Percentiles rank a stretch among this genome's conserved stretches.
Conservation (phyloP, 1,140 invertebrate species). For the Tetranychus urticae region DNA sequence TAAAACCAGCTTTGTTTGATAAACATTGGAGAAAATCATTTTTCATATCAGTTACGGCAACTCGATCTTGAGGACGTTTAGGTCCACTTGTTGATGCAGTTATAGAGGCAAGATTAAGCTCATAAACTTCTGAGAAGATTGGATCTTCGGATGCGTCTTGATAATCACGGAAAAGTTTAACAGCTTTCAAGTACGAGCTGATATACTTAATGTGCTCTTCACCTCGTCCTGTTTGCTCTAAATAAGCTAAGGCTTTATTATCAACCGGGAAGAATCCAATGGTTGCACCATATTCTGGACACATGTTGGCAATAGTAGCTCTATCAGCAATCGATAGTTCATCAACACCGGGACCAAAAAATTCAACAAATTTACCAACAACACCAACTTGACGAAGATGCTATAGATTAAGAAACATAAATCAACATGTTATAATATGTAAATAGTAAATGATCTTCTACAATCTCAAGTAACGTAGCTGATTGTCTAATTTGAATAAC, state of each 20-base stretch:
- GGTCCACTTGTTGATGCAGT: slow-evolving; percentile 86
- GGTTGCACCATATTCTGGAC: slow-evolving; percentile 80
- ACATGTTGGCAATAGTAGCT: slow-evolving; percentile 62
- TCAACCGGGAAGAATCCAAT: slow-evolving; percentile 90
- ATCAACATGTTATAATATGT: not conserved
- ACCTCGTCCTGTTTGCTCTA: slow-evolving; percentile 70
- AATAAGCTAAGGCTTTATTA: slow-evolving; percentile 52
- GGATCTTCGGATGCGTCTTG: slow-evolving; percentile 50
- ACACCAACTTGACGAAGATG: slow-evolving; percentile 77
- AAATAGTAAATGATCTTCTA: too few species aligned
- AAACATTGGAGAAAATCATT: slow-evolving; percentile 64
- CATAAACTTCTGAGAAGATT: slow-evolving; percentile 58
- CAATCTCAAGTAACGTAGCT: too few species aligned
- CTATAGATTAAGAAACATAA: slow-evolving; percentile 24
- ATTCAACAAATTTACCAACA: slow-evolving; percentile 96
- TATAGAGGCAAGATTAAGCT: slow-evolving; percentile 63
- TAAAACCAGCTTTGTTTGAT: slow-evolving; percentile 77
- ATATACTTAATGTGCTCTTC: slow-evolving; percentile 57
- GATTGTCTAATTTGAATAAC: too few species aligned
- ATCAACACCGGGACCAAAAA: slow-evolving; percentile 76
- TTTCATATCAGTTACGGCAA: slow-evolving; percentile 71
- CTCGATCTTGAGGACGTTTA: slow-evolving; percentile 84
- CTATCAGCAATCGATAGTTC: slow-evolving; percentile 80
- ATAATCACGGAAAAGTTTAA: slow-evolving; percentile 65
- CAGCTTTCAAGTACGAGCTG: slow-evolving; percentile 53